phyloP scores from a whole-genome alignment of 2,797 vertebrate genomes.

The Mus caroli region DNA sequence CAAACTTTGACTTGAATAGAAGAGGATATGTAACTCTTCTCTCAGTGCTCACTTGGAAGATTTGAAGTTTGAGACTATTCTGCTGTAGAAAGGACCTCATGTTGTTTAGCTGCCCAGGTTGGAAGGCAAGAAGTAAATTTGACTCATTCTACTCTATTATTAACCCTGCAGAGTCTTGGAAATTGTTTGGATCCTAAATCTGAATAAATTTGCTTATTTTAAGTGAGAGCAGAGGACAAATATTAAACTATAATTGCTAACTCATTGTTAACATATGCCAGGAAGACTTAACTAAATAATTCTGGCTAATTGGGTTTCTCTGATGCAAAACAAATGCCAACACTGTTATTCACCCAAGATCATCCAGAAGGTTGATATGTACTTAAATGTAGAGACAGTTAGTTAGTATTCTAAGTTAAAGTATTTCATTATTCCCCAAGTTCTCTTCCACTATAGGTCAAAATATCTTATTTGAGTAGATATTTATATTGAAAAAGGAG shows the following conservation, averaged over 20 bases:
- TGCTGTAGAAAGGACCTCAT: neutral
- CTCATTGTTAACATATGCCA: neutral
- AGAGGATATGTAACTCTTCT: constrained; percentile 8
- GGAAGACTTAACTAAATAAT: constrained; percentile 37
- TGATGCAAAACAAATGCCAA: constrained; percentile 13
- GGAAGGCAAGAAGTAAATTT: neutral
- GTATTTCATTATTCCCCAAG: neutral
- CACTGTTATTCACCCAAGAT: neutral
- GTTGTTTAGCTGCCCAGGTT: constrained; percentile 45
- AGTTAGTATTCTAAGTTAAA: constrained; percentile 23
- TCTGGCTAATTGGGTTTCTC: neutral
- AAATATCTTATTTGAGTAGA: neutral
- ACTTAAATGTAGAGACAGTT: constrained; percentile 4
- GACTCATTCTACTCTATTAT: neutral
- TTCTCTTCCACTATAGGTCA: neutral
- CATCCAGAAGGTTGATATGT: neutral
- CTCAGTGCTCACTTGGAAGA: constrained; percentile 30
- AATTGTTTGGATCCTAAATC: constrained; percentile 10
- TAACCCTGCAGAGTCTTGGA: constrained; percentile 4
- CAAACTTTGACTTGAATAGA: constrained; percentile 57
- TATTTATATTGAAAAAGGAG: neutral
- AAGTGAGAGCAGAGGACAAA: neutral
- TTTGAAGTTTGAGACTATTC: neutral
- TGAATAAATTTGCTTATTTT: constrained; percentile 43
- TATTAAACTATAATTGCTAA: constrained; percentile 45